Percentiles rank a stretch among this genome's conserved stretches.
Evolutionary conservation across 2,888 invertebrate genomes (phyloP).

Genomic region (Reticulitermes lucifugus): DNA sequence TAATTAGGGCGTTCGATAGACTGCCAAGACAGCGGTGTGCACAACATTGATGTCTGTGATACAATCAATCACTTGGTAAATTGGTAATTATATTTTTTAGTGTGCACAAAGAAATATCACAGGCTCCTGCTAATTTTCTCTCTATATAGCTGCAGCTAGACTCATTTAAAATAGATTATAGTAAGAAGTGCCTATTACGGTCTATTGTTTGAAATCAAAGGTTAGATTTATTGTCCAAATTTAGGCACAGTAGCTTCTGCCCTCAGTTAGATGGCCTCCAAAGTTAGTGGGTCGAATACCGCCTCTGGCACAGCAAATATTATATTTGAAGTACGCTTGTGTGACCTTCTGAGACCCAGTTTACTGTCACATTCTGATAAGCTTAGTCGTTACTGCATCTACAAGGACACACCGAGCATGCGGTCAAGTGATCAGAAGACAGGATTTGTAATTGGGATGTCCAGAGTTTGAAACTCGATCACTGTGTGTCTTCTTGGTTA

Average conservation of each 20-base stretch:
- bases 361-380: too few relatives aligned
- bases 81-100: slow-evolving; percentile 34
- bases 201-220: neutral
- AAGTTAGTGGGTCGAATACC: neutral
- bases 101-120: neutral
- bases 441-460: too few relatives aligned
- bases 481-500: too few relatives aligned
- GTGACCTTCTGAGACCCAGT: too few relatives aligned
- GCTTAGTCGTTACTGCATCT: too few relatives aligned
- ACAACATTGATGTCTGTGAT: slow-evolving; percentile 12
- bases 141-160: neutral
- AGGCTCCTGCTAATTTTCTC: neutral
- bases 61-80: slow-evolving; percentile 36
- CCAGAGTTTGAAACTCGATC: too few relatives aligned
- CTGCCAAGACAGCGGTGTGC: neutral
- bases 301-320: neutral
- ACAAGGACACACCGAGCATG: too few relatives aligned
- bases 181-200: neutral
- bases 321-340: too few relatives aligned
- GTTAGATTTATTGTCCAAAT: neutral
- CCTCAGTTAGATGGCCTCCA: neutral
- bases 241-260: neutral
- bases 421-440: too few relatives aligned
- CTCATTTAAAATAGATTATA: neutral
- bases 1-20: slow-evolving; percentile 32